A percentile compares a stretch with the other conserved stretches of the same genome.
phyloP scores from a whole-genome alignment of 2,113 vertebrate genomes.

The Pandion haliaetus region DNA sequence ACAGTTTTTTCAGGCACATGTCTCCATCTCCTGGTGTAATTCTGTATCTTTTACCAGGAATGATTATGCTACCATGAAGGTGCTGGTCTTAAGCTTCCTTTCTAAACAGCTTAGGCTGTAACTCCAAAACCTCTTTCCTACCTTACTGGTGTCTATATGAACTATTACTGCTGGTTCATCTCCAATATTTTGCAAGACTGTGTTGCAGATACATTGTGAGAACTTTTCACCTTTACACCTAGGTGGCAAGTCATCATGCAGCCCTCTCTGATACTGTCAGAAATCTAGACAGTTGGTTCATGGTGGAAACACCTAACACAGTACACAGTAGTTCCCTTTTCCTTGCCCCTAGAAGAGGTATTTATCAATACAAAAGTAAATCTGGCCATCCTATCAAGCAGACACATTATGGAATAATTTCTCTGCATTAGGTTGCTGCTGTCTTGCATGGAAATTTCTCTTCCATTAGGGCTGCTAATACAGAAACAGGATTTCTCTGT shows the following conservation, averaged over 20 bases:
- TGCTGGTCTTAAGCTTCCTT: not conserved
- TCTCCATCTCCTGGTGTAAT: not conserved
- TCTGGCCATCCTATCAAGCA: not conserved
- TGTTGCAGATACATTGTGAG: not conserved
- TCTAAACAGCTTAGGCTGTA: not conserved
- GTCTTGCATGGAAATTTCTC: not conserved
- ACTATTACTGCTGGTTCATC: not conserved
- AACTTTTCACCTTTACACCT: not conserved
- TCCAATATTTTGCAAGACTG: not conserved
- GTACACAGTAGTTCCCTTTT: not conserved
- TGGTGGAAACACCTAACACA: not conserved
- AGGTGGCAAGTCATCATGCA: not conserved
- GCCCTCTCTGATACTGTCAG: not conserved
- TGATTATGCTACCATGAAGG: not conserved
- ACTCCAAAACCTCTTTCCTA: not conserved
- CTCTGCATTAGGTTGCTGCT: not conserved
- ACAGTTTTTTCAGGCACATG: not conserved
- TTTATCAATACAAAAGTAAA: not conserved
- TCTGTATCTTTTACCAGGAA: not conserved
- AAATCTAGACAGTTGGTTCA: not conserved
- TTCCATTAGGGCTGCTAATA: not conserved
- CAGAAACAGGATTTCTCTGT: not conserved
- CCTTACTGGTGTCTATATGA: not conserved
- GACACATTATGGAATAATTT: not conserved
- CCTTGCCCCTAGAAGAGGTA: not conserved